These are phyloP conservation scores for Agelas oroides DNA, from an alignment of 37 sponge, comb jelly and placozoan genomes.

Conservation along the genomic window DNA sequence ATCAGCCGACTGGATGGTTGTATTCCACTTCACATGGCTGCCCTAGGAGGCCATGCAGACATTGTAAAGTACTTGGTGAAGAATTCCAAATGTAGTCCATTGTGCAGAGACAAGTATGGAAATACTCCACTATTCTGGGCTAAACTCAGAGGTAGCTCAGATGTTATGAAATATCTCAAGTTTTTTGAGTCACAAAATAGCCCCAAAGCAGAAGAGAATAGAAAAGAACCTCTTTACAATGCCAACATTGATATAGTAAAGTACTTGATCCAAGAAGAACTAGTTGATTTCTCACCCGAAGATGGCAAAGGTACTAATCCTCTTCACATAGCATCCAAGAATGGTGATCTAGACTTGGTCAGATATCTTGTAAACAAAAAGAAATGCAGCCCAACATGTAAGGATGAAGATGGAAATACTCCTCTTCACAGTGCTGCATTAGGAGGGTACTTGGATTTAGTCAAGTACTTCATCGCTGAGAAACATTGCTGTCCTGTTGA, in stretches of 20 bases:
- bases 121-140: neutral
- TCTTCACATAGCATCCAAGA: neutral
- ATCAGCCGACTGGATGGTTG: neutral
- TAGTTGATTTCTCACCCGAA: too few species aligned
- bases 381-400: neutral
- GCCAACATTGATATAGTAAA: too few species aligned
- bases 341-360: neutral
- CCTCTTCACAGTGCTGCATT: slow-evolving; percentile 29
- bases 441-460: slow-evolving; percentile 22
- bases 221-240: too few species aligned
- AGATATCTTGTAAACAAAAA: neutral
- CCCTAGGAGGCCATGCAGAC: slow-evolving; percentile 12
- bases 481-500: neutral
- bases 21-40: slow-evolving; percentile 38
- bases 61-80: slow-evolving; percentile 19
- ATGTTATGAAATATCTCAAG: neutral
- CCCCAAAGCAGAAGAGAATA: too few species aligned
- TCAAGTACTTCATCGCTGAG: slow-evolving; percentile 21
- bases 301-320: neutral
- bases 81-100: neutral
- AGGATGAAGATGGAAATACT: slow-evolving; percentile 5
- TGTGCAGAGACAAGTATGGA: neutral
- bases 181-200: too few species aligned
- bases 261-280: too few species aligned
- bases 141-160: neutral